These are phyloP conservation scores for Aphelenchoides avenae DNA, from an alignment of 1,140 invertebrate species.

Conservation along the genomic window DNA sequence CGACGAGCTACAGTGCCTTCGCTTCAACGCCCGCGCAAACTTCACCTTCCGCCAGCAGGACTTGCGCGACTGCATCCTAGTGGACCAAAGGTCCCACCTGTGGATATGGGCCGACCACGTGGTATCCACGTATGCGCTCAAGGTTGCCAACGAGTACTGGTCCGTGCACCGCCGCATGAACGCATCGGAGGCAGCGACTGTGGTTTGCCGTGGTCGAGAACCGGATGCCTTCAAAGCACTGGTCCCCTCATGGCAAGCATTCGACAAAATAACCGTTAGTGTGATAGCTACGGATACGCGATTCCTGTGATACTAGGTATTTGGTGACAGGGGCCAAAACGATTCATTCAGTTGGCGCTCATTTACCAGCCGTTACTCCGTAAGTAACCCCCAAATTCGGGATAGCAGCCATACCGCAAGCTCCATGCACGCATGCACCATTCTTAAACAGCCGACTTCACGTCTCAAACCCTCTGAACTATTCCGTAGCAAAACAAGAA, in stretches of 20 bases:
- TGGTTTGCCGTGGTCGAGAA: slow-evolving; percentile 24
- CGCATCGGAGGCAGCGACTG: slow-evolving; percentile 16
- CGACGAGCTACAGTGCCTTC: slow-evolving; percentile 12
- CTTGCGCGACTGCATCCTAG: slow-evolving; percentile 26
- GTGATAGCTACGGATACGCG: no score
- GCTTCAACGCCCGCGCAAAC: slow-evolving; percentile 17
- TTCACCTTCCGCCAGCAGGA: slow-evolving; percentile 32
- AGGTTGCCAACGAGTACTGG: slow-evolving; percentile 29
- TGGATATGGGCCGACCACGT: slow-evolving; percentile 30
- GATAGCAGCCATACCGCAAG: no score
- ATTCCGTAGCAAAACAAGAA: no score
- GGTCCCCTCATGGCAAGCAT: slow-evolving; percentile 31
- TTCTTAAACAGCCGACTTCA: no score
- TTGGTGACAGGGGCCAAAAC: no score
- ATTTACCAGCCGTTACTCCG: no score
- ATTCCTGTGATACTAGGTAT: no score
- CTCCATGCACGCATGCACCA: no score
- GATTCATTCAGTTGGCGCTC: no score
- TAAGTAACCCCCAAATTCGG: no score
- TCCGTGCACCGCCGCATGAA: slow-evolving; percentile 8
- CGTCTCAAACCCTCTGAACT: no score
- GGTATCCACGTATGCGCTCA: slow-evolving; percentile 32
- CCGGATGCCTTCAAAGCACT: slow-evolving; percentile 41
- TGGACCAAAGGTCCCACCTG: slow-evolving; percentile 29
- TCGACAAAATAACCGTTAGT: background rate